Percentiles rank a stretch among this genome's conserved stretches.
These are phyloP conservation scores for Coremacera marginata DNA, from an alignment of 2,888 invertebrate genomes.

Conservation along the genomic window DNA sequence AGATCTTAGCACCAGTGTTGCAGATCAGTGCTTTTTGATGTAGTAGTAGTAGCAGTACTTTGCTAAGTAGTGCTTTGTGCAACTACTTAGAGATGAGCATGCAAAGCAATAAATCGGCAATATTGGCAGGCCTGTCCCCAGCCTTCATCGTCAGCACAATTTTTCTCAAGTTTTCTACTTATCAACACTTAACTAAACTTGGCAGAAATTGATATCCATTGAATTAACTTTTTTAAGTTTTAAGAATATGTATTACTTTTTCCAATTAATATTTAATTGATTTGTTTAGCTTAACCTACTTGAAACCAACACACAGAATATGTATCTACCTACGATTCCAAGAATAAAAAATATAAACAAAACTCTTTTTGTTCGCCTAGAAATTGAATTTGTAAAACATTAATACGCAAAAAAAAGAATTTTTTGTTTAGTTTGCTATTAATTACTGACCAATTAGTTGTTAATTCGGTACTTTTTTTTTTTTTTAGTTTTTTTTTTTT, in stretches of 20 bases:
- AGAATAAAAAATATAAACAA: conserved; percentile 16
- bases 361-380: too few species aligned
- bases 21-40: too few species aligned
- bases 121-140: too few species aligned
- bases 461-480: background rate
- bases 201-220: background rate
- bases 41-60: too few species aligned
- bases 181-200: background rate
- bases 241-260: conserved; percentile 53
- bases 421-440: conserved; percentile 4
- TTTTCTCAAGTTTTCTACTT: conserved; percentile 2
- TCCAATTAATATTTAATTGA: conserved; percentile 52
- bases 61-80: too few species aligned
- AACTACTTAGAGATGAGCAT: too few species aligned
- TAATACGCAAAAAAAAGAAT: background rate
- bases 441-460: background rate
- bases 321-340: background rate
- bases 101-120: too few species aligned
- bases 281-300: conserved; percentile 55
- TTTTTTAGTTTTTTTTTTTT: background rate
- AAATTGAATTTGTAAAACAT: background rate
- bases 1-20: too few species aligned
- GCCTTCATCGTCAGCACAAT: background rate
- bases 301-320: background rate
- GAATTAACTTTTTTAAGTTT: conserved; percentile 53